A percentile compares a stretch with the other conserved stretches of the same genome.
phyloP scores from a whole-genome alignment of 2,888 invertebrate genomes.

The Oxytorus armatus region DNA sequence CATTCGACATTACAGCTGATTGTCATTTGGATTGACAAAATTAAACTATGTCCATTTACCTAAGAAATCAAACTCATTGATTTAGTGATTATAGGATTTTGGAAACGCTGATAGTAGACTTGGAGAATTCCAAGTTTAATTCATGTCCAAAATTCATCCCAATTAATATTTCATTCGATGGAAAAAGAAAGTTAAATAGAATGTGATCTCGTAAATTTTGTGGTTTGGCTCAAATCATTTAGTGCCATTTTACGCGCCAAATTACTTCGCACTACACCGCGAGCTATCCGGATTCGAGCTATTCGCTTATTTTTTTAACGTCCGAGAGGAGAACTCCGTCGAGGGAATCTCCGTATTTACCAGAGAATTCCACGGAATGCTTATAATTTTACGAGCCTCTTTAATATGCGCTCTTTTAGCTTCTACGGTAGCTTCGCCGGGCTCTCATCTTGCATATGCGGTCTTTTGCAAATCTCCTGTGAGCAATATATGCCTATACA shows the following conservation, averaged over 20 bases:
- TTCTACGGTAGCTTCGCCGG: slow-evolving; percentile 71
- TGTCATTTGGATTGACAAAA: background rate
- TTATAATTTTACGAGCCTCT: slow-evolving; percentile 80
- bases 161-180: background rate
- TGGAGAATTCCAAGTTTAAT: no score
- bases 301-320: slow-evolving; percentile 32
- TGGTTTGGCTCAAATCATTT: slow-evolving; percentile 7
- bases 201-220: background rate
- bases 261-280: no score
- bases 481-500: slow-evolving; percentile 32
- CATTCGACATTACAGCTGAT: background rate
- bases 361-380: slow-evolving; percentile 79
- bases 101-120: no score
- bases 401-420: slow-evolving; percentile 78
- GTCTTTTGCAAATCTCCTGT: slow-evolving; percentile 55
- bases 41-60: no score
- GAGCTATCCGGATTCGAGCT: slow-evolving; percentile 19
- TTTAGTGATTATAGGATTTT: background rate
- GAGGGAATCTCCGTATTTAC: slow-evolving; percentile 68
- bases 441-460: slow-evolving; percentile 41
- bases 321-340: slow-evolving; percentile 17
- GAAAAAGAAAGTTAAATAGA: background rate
- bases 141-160: background rate
- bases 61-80: background rate
- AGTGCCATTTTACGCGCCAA: slow-evolving; percentile 12